Percentiles rank a stretch among this genome's conserved stretches.
Evolutionary conservation across 2,113 vertebrate species (phyloP).

Genomic region (Hippocampus comes): DNA sequence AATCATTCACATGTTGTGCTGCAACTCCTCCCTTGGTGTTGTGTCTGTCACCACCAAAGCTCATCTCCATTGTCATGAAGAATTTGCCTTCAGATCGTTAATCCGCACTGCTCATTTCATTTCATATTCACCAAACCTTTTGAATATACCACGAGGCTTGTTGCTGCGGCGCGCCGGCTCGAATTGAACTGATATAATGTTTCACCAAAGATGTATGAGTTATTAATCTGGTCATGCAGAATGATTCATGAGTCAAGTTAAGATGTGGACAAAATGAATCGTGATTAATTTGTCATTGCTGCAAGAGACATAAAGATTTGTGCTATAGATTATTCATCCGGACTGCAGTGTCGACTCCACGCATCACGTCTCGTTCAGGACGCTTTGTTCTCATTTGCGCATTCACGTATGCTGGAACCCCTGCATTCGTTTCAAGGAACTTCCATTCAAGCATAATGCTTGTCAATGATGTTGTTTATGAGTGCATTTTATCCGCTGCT

Average conservation of each 20-base stretch:
- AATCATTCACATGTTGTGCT: conserved; percentile 44
- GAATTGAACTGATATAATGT: conserved; percentile 68
- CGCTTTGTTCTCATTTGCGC: not conserved
- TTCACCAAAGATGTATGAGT: conserved; percentile 62
- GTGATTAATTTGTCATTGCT: conserved; percentile 59
- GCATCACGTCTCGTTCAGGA: not conserved
- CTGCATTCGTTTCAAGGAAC: not conserved
- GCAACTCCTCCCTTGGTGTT: conserved; percentile 36
- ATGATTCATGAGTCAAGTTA: conserved; percentile 65
- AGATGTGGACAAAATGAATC: conserved; percentile 61
- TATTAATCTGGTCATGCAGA: conserved; percentile 63
- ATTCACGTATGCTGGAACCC: not conserved
- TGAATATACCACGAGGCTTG: conserved; percentile 70
- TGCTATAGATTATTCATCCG: conserved; percentile 54
- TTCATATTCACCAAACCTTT: conserved; percentile 65
- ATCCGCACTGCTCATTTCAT: conserved; percentile 39
- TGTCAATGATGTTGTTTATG: not conserved
- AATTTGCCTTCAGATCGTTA: conserved; percentile 37
- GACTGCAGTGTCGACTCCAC: conserved; percentile 26
- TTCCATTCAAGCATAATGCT: not conserved
- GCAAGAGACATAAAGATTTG: conserved; percentile 46
- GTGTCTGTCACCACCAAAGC: conserved; percentile 44
- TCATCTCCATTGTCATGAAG: conserved; percentile 24
- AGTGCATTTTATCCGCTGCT: too few species aligned
- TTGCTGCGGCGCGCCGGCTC: conserved; percentile 40